Conservation (phyloP, 2,888 invertebrate species). For the Lysandra bellargus region DNA sequence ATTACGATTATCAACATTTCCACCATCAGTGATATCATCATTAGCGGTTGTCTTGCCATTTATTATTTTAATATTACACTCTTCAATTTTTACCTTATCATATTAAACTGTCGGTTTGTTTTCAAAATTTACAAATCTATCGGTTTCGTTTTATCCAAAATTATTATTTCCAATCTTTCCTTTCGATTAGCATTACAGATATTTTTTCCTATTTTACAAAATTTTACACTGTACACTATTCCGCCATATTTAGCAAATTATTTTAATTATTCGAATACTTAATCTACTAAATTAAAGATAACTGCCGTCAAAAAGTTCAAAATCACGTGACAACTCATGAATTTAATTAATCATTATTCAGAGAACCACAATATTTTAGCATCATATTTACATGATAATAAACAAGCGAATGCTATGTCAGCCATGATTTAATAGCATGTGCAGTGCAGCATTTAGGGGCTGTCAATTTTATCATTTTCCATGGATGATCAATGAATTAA, state of each 20-base stretch:
- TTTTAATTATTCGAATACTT: not conserved
- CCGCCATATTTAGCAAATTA: slow-evolving; percentile 9
- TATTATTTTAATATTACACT: not conserved
- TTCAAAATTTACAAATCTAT: slow-evolving; percentile 54
- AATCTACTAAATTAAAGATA: not conserved
- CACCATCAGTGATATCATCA: not conserved
- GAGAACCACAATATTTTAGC: not conserved
- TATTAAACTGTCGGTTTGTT: slow-evolving; percentile 70
- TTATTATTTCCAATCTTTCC: slow-evolving; percentile 29
- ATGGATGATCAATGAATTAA: slow-evolving; percentile 7
- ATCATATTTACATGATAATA: not conserved
- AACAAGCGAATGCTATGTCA: not conserved
- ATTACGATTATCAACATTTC: slow-evolving; percentile 37
- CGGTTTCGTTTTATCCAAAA: slow-evolving; percentile 47
- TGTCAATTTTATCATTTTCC: slow-evolving; percentile 7
- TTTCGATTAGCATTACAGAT: slow-evolving; percentile 9
- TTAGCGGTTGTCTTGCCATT: not conserved
- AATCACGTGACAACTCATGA: slow-evolving; percentile 3
- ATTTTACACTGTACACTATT: slow-evolving; percentile 19
- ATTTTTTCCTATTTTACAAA: slow-evolving; percentile 7
- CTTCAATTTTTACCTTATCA: slow-evolving; percentile 6
- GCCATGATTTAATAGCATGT: slow-evolving; percentile 7
- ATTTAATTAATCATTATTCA: not conserved
- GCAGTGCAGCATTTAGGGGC: not conserved
- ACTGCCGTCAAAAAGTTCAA: not conserved